A percentile compares a stretch with the other conserved stretches of the same genome.
Conservation (phyloP, 2,888 invertebrate genomes). For the Limnephilus lunatus region DNA sequence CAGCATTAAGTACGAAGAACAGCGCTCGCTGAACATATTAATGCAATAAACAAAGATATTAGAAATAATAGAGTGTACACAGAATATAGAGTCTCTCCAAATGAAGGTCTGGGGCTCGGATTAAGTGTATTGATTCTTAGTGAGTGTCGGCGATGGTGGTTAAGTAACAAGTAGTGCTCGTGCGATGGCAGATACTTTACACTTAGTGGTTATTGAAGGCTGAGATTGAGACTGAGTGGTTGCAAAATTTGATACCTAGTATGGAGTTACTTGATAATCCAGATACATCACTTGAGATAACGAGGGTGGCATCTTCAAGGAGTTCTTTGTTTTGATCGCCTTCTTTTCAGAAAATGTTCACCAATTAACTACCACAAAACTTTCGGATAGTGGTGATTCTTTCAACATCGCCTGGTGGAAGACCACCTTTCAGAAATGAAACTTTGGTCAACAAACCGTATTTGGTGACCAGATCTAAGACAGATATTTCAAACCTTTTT, state of each 20-base stretch:
- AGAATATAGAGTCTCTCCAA: background rate
- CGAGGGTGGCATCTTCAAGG: background rate
- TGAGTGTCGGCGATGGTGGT: background rate
- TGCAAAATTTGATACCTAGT: background rate
- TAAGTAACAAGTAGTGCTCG: background rate
- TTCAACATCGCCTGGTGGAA: too few relatives aligned
- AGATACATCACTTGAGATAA: background rate
- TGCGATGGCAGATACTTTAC: background rate
- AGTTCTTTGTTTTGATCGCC: background rate
- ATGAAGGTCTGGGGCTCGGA: background rate
- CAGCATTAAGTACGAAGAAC: background rate
- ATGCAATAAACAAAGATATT: background rate
- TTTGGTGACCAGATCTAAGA: too few relatives aligned
- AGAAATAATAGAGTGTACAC: background rate
- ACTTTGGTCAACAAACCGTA: too few relatives aligned
- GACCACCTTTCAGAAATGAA: too few relatives aligned
- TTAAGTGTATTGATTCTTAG: background rate
- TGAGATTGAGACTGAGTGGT: background rate
- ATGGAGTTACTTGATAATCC: too few relatives aligned
- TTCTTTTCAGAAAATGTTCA: background rate
- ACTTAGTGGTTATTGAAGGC: background rate
- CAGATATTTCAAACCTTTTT: too few relatives aligned
- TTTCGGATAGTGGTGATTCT: too few relatives aligned
- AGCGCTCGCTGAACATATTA: background rate
- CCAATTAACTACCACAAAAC: background rate